Evolutionary conservation across 2,113 vertebrate genomes (phyloP), one percentile per base, ranked within the genome.

Genomic region (Turdus rufiventris): DNA sequence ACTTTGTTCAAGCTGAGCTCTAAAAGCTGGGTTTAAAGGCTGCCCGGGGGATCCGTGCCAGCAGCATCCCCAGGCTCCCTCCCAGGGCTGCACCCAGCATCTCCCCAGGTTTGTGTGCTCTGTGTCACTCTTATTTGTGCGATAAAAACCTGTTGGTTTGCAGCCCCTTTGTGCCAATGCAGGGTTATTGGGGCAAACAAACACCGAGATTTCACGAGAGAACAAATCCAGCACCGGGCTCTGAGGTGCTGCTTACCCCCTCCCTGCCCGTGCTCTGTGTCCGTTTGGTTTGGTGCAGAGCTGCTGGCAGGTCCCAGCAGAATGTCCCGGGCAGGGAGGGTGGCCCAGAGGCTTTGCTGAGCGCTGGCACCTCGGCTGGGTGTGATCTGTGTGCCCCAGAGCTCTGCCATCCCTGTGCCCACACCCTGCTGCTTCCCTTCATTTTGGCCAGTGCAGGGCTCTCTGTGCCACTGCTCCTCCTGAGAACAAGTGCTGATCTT

Each of bases 1-100:
- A 45, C 66, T 96, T 91, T 42, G 73, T 63, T 84, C 80, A 68
- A 84, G 86, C 68, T 53, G 93, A 74, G 83, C 50, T 93, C 88
- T 91, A 87, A 93, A 79, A 51, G 61, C 53, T 29, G 40, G 33
- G 28, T 70, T 96, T 85, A 92, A 76, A 80, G 33, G 2, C 3
- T 81, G 56, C 60, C 70, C 8, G 0, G 28, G 42, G 66, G 7
- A 60, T 53, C 13, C 0, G 5, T 78, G 80, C 56, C 68, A 9
- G 43, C 67, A 38, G 70, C 60, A 51, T 67, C 34, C 5, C 6
- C 16, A n/a, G 47, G 53, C n/a, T 92, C 68, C 84, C 50, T 36
- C 19, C 15, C 10, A 84, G 72, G 50, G 21, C 8, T 2, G 2
- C 16, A 28, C 45, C 42, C 54, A 23, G 42, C 50, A 31, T 6